Base-by-base conservation (phyloP, 1,140 invertebrate species). In the Trachymyrmex septentrionalis region DNA sequence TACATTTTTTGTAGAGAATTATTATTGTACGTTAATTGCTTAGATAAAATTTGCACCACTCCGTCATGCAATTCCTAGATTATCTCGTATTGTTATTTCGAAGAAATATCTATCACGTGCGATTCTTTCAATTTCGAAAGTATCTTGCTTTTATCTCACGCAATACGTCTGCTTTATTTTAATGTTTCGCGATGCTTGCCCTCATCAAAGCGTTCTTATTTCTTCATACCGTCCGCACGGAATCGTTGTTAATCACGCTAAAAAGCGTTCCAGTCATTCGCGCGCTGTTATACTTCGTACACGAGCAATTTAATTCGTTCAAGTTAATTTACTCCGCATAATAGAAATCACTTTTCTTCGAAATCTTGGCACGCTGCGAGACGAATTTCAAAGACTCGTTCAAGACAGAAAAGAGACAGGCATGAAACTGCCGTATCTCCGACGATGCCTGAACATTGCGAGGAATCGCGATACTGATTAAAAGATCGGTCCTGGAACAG, bases 221-320 rank as follows among this genome's bases (percentile, higher is more conserved):
- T 59, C 14, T 34, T 38, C 30, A 14, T 55, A 55, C 16, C 30
- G 2, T 67, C 30, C 10, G 5, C n/a, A n/a, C 14, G 53, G 50
- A 27, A 53, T 38, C 21, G 16, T 59, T 71, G n/a, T 81, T 81
- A 81, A 53, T 80, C 34, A 71, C 50, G 21, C 30, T 81, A 81
- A 81, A 81, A 71, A 57, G 53, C 53, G 34, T 55, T 50, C 50
- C 64, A 30, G 21, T 10, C n/a, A 30, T 82, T 82, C 81, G 24
- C 71, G 19, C 71, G 12, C 71, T 21, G 19, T 76, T 64, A 76
- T 63, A 50, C 16, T 14, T 27, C 48, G 69, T 63, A 30, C 44
- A 7, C 27, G 14, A 75, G 71, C 48, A 77, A 64, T 85, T 76
- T 85, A 75, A 84, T 73, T 76, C 59, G 69, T 77, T 63, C 81